Evolutionary conservation across 2,888 invertebrate genomes (phyloP), one percentile per base, ranked within the genome.

Genomic region (Tridacna gigas): DNA sequence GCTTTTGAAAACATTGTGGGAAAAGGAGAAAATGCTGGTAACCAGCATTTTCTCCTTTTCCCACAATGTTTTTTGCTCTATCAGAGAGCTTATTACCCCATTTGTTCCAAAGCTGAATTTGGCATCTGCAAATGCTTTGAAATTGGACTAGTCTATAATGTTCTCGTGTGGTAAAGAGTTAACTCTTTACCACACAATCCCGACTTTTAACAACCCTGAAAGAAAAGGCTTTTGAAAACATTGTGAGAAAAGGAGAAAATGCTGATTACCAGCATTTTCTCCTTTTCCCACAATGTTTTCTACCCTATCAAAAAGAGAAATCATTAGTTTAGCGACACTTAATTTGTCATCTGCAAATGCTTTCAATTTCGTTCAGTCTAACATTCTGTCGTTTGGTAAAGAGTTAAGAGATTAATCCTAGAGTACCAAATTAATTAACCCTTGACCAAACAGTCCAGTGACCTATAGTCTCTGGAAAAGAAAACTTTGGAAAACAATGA

Each of bases 401-500:
- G 37, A 37, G 37, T 37, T 7, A 37, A n/a, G n/a, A n/a, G 51
- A 51, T 51, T 51, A 51, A 51, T 18, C 51, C 51, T 51, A 13
- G n/a, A n/a, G n/a, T n/a, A n/a, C n/a, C n/a, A n/a, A n/a, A n/a
- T n/a, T n/a, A n/a, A n/a, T n/a, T n/a, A n/a, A n/a, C n/a, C n/a
- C n/a, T n/a, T n/a, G n/a, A n/a, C n/a, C n/a, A n/a, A n/a, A n/a
- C n/a, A n/a, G n/a, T n/a, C n/a, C n/a, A n/a, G n/a, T n/a, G n/a
- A n/a, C n/a, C n/a, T n/a, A n/a, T n/a, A n/a, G n/a, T 51, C n/a
- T n/a, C n/a, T n/a, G n/a, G n/a, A n/a, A n/a, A n/a, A n/a, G n/a
- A n/a, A 13, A 11, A 63, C 63, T 63, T 63, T 63, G 12, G 63
- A 63, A 63, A 63, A 63, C 63, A 63, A 63, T 63, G 63, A 15